phyloP scores from a whole-genome alignment of 2,113 vertebrate species.

The Pipa parva region DNA sequence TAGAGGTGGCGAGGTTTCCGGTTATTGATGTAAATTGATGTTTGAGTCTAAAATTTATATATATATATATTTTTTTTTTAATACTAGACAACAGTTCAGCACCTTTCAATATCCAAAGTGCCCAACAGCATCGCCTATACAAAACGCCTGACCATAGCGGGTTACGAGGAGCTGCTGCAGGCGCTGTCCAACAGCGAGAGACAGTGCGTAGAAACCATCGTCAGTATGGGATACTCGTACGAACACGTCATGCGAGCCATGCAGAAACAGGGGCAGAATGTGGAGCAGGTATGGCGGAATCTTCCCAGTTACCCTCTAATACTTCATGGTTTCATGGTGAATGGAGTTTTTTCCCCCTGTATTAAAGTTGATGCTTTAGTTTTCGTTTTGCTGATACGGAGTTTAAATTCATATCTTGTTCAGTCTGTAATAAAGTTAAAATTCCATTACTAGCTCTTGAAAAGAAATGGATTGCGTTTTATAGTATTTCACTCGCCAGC shows the following conservation, averaged over 20 bases:
- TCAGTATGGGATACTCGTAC: conserved; percentile 90
- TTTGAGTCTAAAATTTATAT: no score
- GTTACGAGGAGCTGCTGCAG: conserved; percentile 59
- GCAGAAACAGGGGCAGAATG: conserved; percentile 91
- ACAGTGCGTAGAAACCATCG: conserved; percentile 84
- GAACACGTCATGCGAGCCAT: conserved; percentile 89
- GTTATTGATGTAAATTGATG: no score
- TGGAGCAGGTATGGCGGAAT: conserved; percentile 88
- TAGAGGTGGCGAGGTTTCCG: not conserved
- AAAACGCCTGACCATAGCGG: rapidly evolving
- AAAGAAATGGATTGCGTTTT: no score
- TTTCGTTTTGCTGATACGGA: no score
- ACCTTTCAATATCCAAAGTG: conserved; percentile 62
- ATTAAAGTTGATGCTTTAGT: no score
- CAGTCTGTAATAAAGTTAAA: no score
- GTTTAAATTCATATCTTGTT: no score
- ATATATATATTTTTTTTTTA: conserved; percentile 15
- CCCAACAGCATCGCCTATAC: conserved; percentile 54
- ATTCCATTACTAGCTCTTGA: no score
- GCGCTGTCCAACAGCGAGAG: conserved; percentile 77
- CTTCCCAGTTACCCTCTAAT: no score
- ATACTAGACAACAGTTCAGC: conserved; percentile 57
- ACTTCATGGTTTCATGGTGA: no score
- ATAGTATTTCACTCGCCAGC: no score
- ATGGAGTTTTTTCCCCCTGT: no score